Percentiles rank a stretch among this genome's conserved stretches.
These are phyloP conservation scores for Drosophila albomicans DNA, from an alignment of 1,140 invertebrate species.

Conservation along the genomic window DNA sequence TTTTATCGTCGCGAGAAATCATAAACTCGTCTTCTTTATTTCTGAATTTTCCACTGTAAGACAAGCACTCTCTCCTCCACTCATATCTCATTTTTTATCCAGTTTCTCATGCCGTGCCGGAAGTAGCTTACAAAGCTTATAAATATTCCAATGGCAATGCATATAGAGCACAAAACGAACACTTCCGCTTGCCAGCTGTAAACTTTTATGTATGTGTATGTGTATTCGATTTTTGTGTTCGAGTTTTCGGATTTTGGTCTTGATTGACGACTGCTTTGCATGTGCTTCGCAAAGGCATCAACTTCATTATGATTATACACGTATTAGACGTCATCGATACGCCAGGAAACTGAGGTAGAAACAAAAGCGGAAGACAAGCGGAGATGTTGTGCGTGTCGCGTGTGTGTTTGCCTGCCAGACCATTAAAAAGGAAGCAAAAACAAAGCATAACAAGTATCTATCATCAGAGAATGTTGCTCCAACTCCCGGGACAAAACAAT, in stretches of 20 bases:
- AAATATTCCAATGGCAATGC: constrained; percentile 69
- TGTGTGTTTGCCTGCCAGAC: constrained; percentile 45
- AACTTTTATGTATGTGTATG: constrained; percentile 35
- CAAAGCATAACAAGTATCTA: constrained; percentile 65
- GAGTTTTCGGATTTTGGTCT: constrained; percentile 10
- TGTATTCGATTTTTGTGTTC: constrained; percentile 16
- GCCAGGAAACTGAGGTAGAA: constrained; percentile 1
- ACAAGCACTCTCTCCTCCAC: not conserved
- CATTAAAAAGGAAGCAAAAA: constrained; percentile 29
- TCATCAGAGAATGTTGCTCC: constrained; percentile 50
- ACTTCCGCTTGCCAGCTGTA: constrained; percentile 69
- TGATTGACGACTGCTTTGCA: constrained; percentile 65
- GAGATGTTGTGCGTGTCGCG: constrained; percentile 27
- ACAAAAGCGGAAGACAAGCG: not conserved
- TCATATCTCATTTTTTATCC: not conserved
- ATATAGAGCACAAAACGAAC: constrained; percentile 60
- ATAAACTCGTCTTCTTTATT: not conserved
- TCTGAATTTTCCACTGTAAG: not conserved
- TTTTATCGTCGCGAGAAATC: too few species aligned
- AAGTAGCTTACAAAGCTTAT: constrained; percentile 60
- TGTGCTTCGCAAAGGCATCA: constrained; percentile 45
- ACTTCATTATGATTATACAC: constrained; percentile 75
- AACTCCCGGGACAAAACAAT: constrained; percentile 26
- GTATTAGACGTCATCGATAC: constrained; percentile 80
- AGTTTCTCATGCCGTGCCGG: constrained; percentile 39